phyloP scores from a whole-genome alignment of 2,113 vertebrate genomes.

The Ammodytes marinus region DNA sequence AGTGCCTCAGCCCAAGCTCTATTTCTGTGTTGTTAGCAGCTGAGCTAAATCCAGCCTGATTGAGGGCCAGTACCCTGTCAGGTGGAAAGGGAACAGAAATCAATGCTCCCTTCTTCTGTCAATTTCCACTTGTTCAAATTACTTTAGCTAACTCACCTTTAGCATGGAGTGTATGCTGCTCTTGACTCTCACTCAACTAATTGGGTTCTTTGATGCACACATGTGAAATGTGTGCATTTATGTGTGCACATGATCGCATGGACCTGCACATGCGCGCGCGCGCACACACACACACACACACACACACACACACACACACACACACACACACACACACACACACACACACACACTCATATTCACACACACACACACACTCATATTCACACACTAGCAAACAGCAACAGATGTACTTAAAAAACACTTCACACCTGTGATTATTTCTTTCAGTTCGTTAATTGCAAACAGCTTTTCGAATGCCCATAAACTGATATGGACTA shows the following conservation, averaged over 20 bases:
- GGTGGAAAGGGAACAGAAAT: conserved; percentile 76
- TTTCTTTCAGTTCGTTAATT: conserved; percentile 64
- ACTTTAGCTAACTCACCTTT: conserved; percentile 70
- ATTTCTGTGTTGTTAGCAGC: conserved; percentile 54
- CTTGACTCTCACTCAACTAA: conserved; percentile 58
- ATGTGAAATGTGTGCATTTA: conserved; percentile 45
- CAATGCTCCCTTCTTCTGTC: conserved; percentile 71
- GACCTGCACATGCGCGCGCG: not conserved
- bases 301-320: not conserved
- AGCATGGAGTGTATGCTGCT: conserved; percentile 61
- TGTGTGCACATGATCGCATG: not conserved
- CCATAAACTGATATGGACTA: conserved; percentile 47
- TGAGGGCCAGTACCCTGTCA: conserved; percentile 60
- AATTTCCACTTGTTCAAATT: conserved; percentile 75
- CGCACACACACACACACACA: not conserved
- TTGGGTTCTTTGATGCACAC: conserved; percentile 61
- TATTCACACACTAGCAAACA: conserved; percentile 20
- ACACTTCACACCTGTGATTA: conserved; percentile 63
- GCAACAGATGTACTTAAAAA: conserved; percentile 66
- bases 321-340: not conserved
- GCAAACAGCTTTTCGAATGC: conserved; percentile 46
- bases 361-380: not conserved
- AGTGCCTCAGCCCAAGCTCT: conserved; percentile 36
- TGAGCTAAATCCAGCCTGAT: conserved; percentile 62
- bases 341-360: not conserved